phyloP scores from a whole-genome alignment of 2,888 invertebrate genomes.

The Calliopum simillimum region DNA sequence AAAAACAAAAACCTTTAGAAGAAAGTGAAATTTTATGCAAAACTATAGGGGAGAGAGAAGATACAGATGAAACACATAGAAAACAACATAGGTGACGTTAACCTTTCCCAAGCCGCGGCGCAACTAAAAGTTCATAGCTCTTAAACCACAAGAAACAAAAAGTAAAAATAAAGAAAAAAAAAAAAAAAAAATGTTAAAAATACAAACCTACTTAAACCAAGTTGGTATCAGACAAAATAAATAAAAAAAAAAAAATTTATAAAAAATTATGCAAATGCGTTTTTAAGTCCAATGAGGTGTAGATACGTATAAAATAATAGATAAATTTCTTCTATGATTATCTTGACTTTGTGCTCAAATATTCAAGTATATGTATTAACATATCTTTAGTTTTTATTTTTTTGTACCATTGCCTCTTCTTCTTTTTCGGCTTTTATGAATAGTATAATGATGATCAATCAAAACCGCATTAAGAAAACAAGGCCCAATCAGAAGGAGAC shows the following conservation, averaged over 20 bases:
- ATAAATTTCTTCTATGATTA: too few relatives aligned
- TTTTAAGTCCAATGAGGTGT: neutral
- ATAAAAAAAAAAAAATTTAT: too few relatives aligned
- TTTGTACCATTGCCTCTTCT: too few relatives aligned
- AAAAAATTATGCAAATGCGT: too few relatives aligned
- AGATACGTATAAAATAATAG: neutral
- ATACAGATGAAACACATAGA: neutral
- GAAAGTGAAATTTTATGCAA: slow-evolving; percentile 11
- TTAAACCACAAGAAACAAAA: neutral
- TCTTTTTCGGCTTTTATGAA: too few relatives aligned
- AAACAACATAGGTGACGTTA: neutral
- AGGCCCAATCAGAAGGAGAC: too few relatives aligned
- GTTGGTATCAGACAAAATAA: neutral
- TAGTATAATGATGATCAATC: too few relatives aligned
- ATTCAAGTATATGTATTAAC: too few relatives aligned
- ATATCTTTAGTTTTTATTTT: too few relatives aligned
- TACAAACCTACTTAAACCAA: neutral
- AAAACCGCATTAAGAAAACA: too few relatives aligned
- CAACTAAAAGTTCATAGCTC: slow-evolving; percentile 11
- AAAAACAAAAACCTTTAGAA: neutral
- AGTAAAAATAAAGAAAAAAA: neutral
- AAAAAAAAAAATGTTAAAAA: neutral
- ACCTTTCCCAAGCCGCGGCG: slow-evolving; percentile 2
- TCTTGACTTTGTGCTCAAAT: too few relatives aligned
- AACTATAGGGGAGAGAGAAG: neutral